A percentile compares a stretch with the other conserved stretches of the same genome.
Evolutionary conservation across 2,113 vertebrate genomes (phyloP).

Genomic region (Malurus alboscapulatus): DNA sequence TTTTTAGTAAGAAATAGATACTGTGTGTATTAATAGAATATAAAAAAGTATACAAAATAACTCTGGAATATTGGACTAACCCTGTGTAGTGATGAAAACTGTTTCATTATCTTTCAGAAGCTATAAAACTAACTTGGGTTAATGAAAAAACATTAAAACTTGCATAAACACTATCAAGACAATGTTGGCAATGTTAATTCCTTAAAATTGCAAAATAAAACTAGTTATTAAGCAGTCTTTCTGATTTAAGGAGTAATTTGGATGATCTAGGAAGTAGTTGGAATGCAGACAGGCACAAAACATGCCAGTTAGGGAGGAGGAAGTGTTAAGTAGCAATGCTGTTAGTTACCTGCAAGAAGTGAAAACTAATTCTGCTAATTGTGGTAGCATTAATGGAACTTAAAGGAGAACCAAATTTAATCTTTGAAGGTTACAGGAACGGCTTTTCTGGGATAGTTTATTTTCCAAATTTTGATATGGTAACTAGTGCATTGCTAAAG

Average conservation of each 20-base stretch:
- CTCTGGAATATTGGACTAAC: neutral
- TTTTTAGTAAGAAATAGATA: slow-evolving; percentile 3
- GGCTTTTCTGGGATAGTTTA: neutral
- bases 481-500: slow-evolving; percentile 1
- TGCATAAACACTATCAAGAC: slow-evolving; percentile 3
- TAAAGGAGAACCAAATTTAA: neutral
- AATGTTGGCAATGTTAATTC: neutral
- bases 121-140: neutral
- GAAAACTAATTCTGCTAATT: neutral
- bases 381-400: neutral
- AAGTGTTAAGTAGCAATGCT: slow-evolving; percentile 1
- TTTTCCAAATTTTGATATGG: neutral
- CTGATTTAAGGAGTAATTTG: neutral
- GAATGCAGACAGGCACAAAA: neutral
- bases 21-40: neutral
- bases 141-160: neutral
- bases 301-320: neutral
- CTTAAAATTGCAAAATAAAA: neutral
- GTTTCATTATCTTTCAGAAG: neutral
- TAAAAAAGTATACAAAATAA: slow-evolving; percentile 16
- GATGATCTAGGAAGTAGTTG: neutral
- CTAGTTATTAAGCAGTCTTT: neutral
- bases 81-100: neutral
- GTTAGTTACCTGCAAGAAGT: slow-evolving; percentile 9
- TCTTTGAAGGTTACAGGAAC: neutral